Percentiles rank a stretch among this genome's conserved stretches.
Conservation (phyloP, 2,113 vertebrate species). For the Trochalopteron elliotii region DNA sequence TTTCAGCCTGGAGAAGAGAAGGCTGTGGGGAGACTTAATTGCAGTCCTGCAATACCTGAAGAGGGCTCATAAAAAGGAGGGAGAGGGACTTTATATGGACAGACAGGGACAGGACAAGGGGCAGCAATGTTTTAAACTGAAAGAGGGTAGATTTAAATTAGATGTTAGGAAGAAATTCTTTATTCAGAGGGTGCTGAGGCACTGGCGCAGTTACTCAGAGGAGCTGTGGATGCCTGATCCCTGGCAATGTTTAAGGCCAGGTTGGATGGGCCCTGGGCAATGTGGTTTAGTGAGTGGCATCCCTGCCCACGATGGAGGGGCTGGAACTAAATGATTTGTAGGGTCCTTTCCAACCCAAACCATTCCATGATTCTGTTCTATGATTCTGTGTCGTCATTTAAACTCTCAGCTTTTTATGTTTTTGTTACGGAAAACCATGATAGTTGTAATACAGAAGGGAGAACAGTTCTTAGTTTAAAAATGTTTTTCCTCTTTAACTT, state of each 20-base stretch:
- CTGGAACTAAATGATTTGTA: not conserved
- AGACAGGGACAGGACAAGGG: not conserved
- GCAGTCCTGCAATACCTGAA: not conserved
- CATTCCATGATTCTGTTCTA: not conserved
- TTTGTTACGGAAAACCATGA: not conserved
- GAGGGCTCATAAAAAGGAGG: not conserved
- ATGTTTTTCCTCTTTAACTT: not conserved
- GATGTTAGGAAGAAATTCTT: not conserved
- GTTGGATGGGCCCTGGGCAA: not conserved
- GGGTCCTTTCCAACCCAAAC: not conserved
- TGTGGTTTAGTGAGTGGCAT: not conserved
- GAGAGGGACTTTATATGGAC: not conserved
- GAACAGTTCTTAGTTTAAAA: not conserved
- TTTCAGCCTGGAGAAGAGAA: not conserved
- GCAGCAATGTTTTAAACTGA: not conserved
- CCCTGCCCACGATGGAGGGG: not conserved
- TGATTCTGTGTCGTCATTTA: not conserved
- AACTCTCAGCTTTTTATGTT: not conserved
- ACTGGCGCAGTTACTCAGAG: not conserved
- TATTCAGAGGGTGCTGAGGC: not conserved
- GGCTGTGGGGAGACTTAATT: not conserved
- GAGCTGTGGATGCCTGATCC: not conserved
- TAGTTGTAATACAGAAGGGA: not conserved
- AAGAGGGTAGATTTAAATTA: not conserved
- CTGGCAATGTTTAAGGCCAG: not conserved